Evolutionary conservation across 1,140 invertebrate genomes (phyloP).

Genomic region (Drosophila arizonae): DNA sequence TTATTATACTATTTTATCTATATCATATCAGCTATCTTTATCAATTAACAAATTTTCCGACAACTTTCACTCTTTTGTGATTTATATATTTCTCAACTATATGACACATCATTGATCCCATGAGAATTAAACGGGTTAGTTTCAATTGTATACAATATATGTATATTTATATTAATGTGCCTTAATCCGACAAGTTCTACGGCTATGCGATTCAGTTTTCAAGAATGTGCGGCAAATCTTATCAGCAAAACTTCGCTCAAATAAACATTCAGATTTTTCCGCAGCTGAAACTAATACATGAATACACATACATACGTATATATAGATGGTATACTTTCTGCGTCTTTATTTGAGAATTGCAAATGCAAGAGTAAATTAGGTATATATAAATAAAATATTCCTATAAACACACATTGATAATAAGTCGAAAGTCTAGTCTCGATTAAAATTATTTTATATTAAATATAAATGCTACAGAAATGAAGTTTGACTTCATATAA

Average conservation of each 20-base stretch:
- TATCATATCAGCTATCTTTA: too few relatives aligned
- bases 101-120: too few relatives aligned
- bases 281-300: conserved; percentile 19
- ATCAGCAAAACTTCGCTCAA: conserved; percentile 18
- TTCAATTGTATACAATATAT: not conserved
- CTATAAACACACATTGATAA: not conserved
- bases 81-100: not conserved
- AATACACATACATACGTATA: not conserved
- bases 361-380: conserved; percentile 1
- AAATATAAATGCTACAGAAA: too few relatives aligned
- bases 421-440: not conserved
- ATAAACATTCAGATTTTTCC: conserved; percentile 27
- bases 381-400: not conserved
- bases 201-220: not conserved
- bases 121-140: not conserved
- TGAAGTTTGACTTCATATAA: too few relatives aligned
- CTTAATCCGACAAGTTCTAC: not conserved
- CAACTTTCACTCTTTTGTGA: too few relatives aligned
- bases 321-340: not conserved
- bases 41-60: too few relatives aligned
- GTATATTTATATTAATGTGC: not conserved
- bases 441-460: not conserved
- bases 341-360: conserved; percentile 23
- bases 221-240: conserved; percentile 19
- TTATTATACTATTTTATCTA: too few relatives aligned